Conservation (phyloP, 2,797 vertebrate genomes). For the Denticeps clupeoides region DNA sequence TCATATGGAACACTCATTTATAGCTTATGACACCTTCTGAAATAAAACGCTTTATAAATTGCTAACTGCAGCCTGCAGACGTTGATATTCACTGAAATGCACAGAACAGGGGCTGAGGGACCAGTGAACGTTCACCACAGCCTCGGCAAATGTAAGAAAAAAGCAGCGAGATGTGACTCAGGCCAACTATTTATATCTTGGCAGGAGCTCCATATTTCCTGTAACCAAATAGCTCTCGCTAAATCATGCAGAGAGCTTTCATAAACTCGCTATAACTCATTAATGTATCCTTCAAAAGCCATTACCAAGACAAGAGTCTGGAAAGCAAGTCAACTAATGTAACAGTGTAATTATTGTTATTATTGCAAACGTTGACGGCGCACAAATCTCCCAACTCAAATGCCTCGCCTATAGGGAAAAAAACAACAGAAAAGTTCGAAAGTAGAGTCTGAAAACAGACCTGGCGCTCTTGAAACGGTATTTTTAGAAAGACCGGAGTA, state of each 20-base stretch:
- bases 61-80: neutral
- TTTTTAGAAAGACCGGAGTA: no score
- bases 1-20: no score
- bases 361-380: neutral
- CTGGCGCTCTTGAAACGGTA: no score
- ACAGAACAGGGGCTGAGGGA: neutral
- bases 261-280: slow-evolving; percentile 52
- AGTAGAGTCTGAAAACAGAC: no score
- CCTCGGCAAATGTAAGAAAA: no score
- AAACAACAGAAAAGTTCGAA: no score
- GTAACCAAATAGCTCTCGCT: slow-evolving; percentile 51
- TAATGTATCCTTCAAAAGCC: slow-evolving; percentile 49
- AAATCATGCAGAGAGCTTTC: slow-evolving; percentile 49
- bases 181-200: slow-evolving; percentile 30
- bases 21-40: no score
- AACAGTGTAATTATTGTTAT: neutral
- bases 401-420: no score
- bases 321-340: neutral
- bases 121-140: neutral
- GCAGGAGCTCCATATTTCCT: slow-evolving; percentile 46
- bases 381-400: no score
- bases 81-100: neutral
- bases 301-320: slow-evolving; percentile 31
- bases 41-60: neutral
- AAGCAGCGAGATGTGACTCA: slow-evolving; percentile 6